Evolutionary conservation across 1,140 invertebrate species (phyloP), one percentile per base, ranked within the genome.

Genomic region (Nasonia giraulti): DNA sequence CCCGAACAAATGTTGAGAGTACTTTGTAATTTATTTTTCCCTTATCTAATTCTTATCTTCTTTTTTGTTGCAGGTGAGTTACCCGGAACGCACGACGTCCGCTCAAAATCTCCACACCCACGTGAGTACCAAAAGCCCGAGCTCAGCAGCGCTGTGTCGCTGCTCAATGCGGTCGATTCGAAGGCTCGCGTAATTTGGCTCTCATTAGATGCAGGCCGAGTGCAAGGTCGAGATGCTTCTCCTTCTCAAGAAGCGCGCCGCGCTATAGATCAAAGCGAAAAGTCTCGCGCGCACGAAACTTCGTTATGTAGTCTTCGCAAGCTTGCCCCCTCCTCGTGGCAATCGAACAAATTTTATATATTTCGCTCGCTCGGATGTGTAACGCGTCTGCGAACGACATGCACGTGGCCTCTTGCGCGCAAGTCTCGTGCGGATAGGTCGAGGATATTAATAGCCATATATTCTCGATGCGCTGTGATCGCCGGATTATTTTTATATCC

Each of bases 11-110:
- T 55, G 50, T 55, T 20, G 50, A 20, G 17, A 2, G 50, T 17
- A 11, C 11, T 8, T 10, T n/a, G n/a, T n/a, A n/a, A 62, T n/a
- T n/a, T 20, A 20, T 62, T 73, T 73, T 73, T 73, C 17, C 2
- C 2, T 73, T 4, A 73, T 5, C 11, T 37, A 37, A 73, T 33
- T 6, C n/a, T 33, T 44, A 75, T n/a, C 50, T 76, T 76, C 40
- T n/a, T 75, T 82, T 82, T 20, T 75, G 69, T 82, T 82, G 37
- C 68, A 82, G 80, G 80, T 82, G 80, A 75, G 80, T 82, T 12
- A 47, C 20, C 23, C 23, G 50, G 27, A 81, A 69, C 44, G n/a
- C 33, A 23, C 17, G 23, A 73, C 12, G 50, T 55, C 66, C 23
- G 8, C 27, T 14, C 27, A 23, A 69, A 69, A 69, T 0, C 66